Evolutionary conservation across 2,113 vertebrate genomes (phyloP).

Genomic region (Phoenicopterus ruber): DNA sequence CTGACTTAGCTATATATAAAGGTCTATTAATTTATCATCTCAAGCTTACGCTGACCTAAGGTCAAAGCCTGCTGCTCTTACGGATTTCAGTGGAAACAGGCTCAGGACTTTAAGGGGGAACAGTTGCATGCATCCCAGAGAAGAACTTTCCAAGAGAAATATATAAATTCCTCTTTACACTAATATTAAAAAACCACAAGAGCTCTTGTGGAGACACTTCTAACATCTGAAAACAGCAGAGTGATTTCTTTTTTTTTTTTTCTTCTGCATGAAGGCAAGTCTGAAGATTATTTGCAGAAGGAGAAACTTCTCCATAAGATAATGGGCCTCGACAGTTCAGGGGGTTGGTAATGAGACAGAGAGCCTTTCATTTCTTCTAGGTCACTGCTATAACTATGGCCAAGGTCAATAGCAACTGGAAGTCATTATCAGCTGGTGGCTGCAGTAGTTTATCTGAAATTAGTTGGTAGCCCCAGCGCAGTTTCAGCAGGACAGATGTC

Average conservation of each 20-base stretch:
- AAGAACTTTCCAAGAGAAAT: neutral
- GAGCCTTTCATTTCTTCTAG: slow-evolving; percentile 25
- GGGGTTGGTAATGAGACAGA: slow-evolving; percentile 4
- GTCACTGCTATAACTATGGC: slow-evolving; percentile 10
- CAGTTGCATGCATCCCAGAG: neutral
- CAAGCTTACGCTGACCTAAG: neutral
- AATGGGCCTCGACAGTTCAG: neutral
- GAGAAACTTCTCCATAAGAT: slow-evolving; percentile 8
- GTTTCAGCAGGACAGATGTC: slow-evolving; percentile 8
- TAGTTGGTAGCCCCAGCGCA: neutral
- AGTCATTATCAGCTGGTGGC: slow-evolving; percentile 21
- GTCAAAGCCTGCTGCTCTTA: neutral
- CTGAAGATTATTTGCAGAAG: slow-evolving; percentile 13
- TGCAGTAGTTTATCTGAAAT: slow-evolving; percentile 25
- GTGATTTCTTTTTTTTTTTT: neutral
- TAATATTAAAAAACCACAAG: neutral
- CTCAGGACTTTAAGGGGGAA: neutral
- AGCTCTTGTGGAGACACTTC: neutral
- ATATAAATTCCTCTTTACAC: neutral
- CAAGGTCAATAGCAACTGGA: slow-evolving; percentile 22
- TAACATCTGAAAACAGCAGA: neutral
- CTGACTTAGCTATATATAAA: neutral
- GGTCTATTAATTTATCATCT: neutral
- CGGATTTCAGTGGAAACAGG: neutral
- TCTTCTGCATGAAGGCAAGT: neutral